A percentile compares a stretch with the other conserved stretches of the same genome.
These are phyloP conservation scores for Himalopsyche tibetana DNA, from an alignment of 2,888 invertebrate genomes.

Conservation along the genomic window DNA sequence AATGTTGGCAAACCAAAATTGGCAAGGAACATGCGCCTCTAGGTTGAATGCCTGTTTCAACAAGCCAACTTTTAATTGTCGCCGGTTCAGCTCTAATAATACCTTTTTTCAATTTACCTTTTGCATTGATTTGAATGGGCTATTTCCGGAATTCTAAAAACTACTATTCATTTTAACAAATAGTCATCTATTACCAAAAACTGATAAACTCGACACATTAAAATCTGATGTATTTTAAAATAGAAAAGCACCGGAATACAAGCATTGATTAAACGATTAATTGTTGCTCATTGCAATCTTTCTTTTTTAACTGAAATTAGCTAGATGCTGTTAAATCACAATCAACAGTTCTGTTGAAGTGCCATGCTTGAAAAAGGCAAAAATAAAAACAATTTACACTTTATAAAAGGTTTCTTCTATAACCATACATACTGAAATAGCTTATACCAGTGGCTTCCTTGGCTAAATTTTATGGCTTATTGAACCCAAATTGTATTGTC, in stretches of 20 bases:
- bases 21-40: slow-evolving; percentile 16
- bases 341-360: not conserved
- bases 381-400: slow-evolving; percentile 52
- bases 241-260: no score
- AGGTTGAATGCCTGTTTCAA: slow-evolving; percentile 14
- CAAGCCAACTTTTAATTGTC: slow-evolving; percentile 39
- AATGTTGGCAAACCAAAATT: slow-evolving; percentile 20
- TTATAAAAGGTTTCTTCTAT: slow-evolving; percentile 44
- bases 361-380: not conserved
- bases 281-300: no score
- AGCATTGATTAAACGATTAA: no score
- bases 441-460: not conserved
- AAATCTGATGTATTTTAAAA: no score
- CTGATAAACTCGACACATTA: no score
- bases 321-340: not conserved
- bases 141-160: no score
- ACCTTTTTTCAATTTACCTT: not conserved
- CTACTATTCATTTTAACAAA: no score
- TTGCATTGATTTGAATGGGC: not conserved
- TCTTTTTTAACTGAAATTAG: no score
- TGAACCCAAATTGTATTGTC: no score
- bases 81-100: slow-evolving; percentile 20
- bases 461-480: no score
- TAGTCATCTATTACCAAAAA: no score
- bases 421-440: not conserved